A percentile compares a stretch with the other conserved stretches of the same genome.
These are phyloP conservation scores for Hypothenemus hampei DNA, from an alignment of 1,140 invertebrate genomes.

Conservation along the genomic window DNA sequence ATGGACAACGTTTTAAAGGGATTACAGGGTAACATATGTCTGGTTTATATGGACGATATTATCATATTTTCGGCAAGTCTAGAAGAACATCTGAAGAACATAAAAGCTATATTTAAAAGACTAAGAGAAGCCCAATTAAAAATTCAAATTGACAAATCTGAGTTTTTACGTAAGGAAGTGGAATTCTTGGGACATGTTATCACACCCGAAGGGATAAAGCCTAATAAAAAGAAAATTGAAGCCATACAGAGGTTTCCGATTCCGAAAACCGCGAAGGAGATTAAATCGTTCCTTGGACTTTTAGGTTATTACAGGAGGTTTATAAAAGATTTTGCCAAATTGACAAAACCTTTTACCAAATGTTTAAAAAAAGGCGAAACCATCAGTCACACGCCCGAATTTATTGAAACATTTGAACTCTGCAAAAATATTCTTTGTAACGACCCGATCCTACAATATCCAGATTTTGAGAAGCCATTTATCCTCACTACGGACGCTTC, in stretches of 20 bases:
- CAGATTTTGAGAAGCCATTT: slow-evolving; percentile 41
- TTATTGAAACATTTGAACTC: slow-evolving; percentile 4
- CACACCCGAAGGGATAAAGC: slow-evolving; percentile 12
- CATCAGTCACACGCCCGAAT: slow-evolving; percentile 6
- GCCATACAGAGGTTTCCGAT: slow-evolving; percentile 36
- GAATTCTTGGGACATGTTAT: slow-evolving; percentile 15
- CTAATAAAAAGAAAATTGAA: slow-evolving; percentile 17
- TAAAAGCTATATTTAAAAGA: slow-evolving; percentile 36
- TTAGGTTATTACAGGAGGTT: slow-evolving; percentile 32
- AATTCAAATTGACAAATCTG: slow-evolving; percentile 33
- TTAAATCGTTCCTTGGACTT: slow-evolving; percentile 23
- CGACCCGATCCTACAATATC: slow-evolving; percentile 32
- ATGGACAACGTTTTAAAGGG: slow-evolving; percentile 29
- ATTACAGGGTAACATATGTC: slow-evolving; percentile 42
- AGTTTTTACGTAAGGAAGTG: slow-evolving; percentile 28
- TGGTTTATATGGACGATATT: no score
- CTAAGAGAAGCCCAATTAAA: slow-evolving; percentile 28
- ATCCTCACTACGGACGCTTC: slow-evolving; percentile 38
- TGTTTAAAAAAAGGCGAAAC: slow-evolving; percentile 11
- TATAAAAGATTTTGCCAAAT: slow-evolving; percentile 33
- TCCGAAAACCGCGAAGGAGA: slow-evolving; percentile 35
- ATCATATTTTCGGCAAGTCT: slow-evolving; percentile 37
- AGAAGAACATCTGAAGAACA: slow-evolving; percentile 36
- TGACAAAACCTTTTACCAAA: slow-evolving; percentile 28
- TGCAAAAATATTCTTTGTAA: slow-evolving; percentile 21